Evolutionary conservation across 2,888 invertebrate genomes (phyloP).

Genomic region (Coenonympha glycerion): DNA sequence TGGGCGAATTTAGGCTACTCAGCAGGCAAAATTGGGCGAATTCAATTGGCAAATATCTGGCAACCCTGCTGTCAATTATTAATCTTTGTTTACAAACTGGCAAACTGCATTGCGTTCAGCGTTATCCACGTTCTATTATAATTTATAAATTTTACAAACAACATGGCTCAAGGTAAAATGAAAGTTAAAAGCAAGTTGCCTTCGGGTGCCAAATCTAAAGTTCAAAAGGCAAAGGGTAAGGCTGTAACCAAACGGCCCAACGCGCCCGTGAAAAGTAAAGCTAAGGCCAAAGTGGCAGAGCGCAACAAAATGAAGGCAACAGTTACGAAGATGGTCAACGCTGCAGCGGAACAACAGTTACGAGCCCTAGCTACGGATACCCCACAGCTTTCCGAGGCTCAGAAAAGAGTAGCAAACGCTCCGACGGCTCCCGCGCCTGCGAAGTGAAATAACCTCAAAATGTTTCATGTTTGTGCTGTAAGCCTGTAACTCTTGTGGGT

Average conservation of each 20-base stretch:
- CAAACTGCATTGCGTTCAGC: not conserved
- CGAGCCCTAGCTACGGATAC: conserved; percentile 73
- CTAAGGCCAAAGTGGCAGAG: conserved; percentile 73
- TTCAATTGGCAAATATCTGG: not conserved
- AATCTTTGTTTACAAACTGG: not conserved
- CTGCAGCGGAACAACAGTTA: conserved; percentile 80
- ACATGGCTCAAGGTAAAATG: conserved; percentile 83
- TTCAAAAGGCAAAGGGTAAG: conserved; percentile 73
- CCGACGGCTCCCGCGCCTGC: conserved; percentile 60
- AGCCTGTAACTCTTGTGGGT: not conserved
- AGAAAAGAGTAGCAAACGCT: conserved; percentile 57
- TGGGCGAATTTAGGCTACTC: too few species aligned
- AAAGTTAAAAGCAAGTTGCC: conserved; percentile 80
- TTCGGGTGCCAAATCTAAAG: conserved; percentile 55
- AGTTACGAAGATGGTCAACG: conserved; percentile 82
- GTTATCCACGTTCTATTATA: too few species aligned
- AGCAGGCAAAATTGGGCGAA: too few species aligned
- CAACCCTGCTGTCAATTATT: not conserved
- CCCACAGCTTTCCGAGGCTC: conserved; percentile 70
- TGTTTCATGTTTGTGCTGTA: too few species aligned
- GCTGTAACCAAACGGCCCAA: conserved; percentile 77
- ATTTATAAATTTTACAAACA: too few species aligned
- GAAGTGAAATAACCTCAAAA: conserved; percentile 38
- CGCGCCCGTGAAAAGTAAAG: conserved; percentile 80
- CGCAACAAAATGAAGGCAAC: conserved; percentile 79